These are phyloP conservation scores for Seriola quinqueradiata DNA, from an alignment of 2,113 vertebrate species.

Conservation along the genomic window DNA sequence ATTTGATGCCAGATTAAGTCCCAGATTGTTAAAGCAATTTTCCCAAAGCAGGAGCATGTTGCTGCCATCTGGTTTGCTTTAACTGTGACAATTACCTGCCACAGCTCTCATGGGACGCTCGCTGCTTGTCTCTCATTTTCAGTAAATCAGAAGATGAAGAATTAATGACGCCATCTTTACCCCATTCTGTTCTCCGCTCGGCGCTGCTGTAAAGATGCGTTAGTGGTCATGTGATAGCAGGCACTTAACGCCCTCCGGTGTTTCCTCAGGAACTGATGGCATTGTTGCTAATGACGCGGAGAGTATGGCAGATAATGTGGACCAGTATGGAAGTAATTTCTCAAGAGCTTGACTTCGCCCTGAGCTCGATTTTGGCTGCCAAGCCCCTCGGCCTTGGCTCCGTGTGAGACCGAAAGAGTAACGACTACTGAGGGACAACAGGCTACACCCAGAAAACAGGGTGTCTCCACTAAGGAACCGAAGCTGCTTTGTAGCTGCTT, in stretches of 20 bases:
- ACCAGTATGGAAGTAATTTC: slow-evolving; percentile 71
- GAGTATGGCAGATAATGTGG: slow-evolving; percentile 23
- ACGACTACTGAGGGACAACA: slow-evolving; percentile 61
- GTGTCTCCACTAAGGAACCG: slow-evolving; percentile 62
- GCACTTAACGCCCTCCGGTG: slow-evolving; percentile 29
- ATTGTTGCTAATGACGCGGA: slow-evolving; percentile 51
- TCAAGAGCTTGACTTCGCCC: slow-evolving; percentile 55
- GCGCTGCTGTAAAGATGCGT: slow-evolving; percentile 29
- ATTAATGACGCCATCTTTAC: slow-evolving; percentile 32
- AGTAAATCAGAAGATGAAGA: slow-evolving; percentile 30
- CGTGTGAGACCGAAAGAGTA: slow-evolving; percentile 53
- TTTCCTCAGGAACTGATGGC: slow-evolving; percentile 48
- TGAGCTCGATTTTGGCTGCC: slow-evolving; percentile 26
- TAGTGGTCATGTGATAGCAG: slow-evolving; percentile 38
- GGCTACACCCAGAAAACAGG: slow-evolving; percentile 75
- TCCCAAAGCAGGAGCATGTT: slow-evolving; percentile 24
- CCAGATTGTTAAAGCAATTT: slow-evolving; percentile 44
- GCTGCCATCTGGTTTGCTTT: slow-evolving; percentile 57
- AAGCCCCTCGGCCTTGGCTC: slow-evolving; percentile 47
- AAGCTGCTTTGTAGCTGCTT: slow-evolving; percentile 56
- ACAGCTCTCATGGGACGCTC: slow-evolving; percentile 36
- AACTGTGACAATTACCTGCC: slow-evolving; percentile 61
- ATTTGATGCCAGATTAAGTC: slow-evolving; percentile 47
- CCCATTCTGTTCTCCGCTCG: background rate
- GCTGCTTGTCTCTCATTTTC: slow-evolving; percentile 15